Evolutionary conservation across 2,797 vertebrate species (phyloP).

Genomic region (Trachops cirrhosus): DNA sequence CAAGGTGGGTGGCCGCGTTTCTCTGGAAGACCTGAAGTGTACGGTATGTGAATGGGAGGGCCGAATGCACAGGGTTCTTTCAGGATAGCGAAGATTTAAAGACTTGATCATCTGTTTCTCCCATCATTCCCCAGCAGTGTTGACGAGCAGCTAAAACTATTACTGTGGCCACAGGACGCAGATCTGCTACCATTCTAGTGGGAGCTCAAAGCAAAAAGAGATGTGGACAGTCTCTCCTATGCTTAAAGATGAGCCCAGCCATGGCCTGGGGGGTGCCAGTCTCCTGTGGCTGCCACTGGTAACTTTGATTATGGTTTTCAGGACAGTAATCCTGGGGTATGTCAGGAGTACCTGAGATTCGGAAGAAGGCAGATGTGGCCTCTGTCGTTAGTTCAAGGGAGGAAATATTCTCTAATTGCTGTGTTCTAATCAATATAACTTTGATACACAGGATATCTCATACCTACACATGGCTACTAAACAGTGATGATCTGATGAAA

Average conservation of each 20-base stretch:
- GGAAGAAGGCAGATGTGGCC: not conserved
- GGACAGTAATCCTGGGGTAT: not conserved
- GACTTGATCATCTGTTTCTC: not conserved
- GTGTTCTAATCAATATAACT: not conserved
- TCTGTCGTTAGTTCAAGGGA: not conserved
- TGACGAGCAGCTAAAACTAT: not conserved
- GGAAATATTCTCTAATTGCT: not conserved
- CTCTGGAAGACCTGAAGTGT: not conserved
- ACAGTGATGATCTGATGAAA: not conserved
- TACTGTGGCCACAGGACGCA: not conserved
- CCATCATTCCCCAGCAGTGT: not conserved
- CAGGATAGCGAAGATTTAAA: not conserved
- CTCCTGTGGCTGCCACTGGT: not conserved
- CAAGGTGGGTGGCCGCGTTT: conserved; percentile 86
- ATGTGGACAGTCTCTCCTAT: not conserved
- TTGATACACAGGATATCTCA: not conserved
- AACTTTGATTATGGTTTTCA: not conserved
- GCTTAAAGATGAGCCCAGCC: not conserved
- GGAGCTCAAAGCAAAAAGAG: not conserved
- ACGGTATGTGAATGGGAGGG: not conserved
- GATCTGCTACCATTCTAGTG: not conserved
- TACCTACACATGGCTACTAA: not conserved
- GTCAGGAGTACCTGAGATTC: not conserved
- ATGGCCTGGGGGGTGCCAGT: not conserved
- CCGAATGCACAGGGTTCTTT: not conserved